A percentile compares a stretch with the other conserved stretches of the same genome.
phyloP scores from a whole-genome alignment of 2,113 vertebrate species.

The Scartelaos histophorus region DNA sequence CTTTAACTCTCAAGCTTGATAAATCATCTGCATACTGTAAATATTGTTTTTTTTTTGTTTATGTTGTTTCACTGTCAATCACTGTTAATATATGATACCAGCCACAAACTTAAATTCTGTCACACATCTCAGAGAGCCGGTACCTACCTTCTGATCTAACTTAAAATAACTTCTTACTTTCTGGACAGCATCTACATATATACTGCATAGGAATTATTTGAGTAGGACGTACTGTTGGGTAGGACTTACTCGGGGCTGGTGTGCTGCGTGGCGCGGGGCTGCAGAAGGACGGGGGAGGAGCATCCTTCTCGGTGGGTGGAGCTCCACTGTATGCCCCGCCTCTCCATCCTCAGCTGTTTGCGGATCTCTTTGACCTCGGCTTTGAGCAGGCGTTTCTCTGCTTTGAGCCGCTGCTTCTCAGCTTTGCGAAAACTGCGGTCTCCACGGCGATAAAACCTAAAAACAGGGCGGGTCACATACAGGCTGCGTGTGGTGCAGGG shows the following conservation, averaged over 20 bases:
- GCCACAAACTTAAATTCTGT: too few relatives aligned
- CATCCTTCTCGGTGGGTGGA: slow-evolving; percentile 73
- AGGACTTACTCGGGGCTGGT: slow-evolving; percentile 75
- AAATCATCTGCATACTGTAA: too few relatives aligned
- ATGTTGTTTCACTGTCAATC: too few relatives aligned
- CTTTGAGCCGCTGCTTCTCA: slow-evolving; percentile 91
- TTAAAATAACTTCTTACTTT: too few relatives aligned
- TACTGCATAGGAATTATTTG: too few relatives aligned
- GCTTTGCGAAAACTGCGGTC: slow-evolving; percentile 94
- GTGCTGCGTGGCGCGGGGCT: slow-evolving; percentile 75
- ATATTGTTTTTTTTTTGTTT: too few relatives aligned
- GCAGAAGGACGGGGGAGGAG: slow-evolving; percentile 77
- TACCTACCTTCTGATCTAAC: too few relatives aligned
- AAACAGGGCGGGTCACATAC: not conserved
- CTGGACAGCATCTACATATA: too few relatives aligned
- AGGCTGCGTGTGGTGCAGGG: not conserved
- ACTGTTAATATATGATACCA: too few relatives aligned
- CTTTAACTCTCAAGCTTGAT: too few relatives aligned
- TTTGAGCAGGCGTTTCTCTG: slow-evolving; percentile 94
- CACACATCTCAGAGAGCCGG: too few relatives aligned
- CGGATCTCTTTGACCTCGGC: slow-evolving; percentile 94
- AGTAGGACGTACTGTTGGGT: not conserved
- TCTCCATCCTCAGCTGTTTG: slow-evolving; percentile 93
- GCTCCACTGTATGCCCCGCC: slow-evolving; percentile 90
- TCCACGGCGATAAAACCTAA: slow-evolving; percentile 90